These are phyloP conservation scores for Xiphias gladius DNA, from an alignment of 2,113 vertebrate genomes.

Conservation along the genomic window DNA sequence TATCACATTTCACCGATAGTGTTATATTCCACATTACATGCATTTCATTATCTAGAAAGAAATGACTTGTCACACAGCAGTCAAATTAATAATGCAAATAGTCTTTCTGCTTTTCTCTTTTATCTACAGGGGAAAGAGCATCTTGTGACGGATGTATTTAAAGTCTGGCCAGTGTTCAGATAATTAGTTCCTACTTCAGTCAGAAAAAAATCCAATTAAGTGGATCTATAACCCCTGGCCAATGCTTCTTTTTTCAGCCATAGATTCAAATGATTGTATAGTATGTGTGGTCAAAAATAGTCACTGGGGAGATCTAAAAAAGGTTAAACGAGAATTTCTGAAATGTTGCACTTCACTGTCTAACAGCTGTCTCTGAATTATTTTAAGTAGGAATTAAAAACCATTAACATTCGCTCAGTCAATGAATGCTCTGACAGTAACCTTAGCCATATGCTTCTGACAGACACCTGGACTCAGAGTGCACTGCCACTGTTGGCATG, in stretches of 20 bases:
- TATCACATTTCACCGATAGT: slow-evolving; percentile 37
- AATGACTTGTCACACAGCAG: slow-evolving; percentile 35
- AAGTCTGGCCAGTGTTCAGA: slow-evolving; percentile 58
- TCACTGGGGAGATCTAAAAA: slow-evolving; percentile 12
- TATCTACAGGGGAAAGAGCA: slow-evolving; percentile 17
- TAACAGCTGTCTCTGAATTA: background rate
- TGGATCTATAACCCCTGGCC: slow-evolving; percentile 61
- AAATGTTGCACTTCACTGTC: background rate
- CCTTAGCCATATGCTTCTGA: slow-evolving; percentile 11
- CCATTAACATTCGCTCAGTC: background rate
- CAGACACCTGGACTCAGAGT: slow-evolving; percentile 8
- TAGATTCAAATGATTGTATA: slow-evolving; percentile 7
- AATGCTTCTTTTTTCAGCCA: slow-evolving; percentile 41
- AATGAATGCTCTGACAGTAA: slow-evolving; percentile 9
- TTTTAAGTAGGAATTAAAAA: slow-evolving; percentile 23
- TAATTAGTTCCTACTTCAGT: slow-evolving; percentile 70
- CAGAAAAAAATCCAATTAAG: slow-evolving; percentile 71
- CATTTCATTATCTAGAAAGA: slow-evolving; percentile 47
- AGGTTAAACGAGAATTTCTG: slow-evolving; percentile 17
- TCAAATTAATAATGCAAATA: slow-evolving; percentile 55
- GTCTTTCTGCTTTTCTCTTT: slow-evolving; percentile 17
- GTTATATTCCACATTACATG: slow-evolving; percentile 32
- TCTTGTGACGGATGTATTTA: slow-evolving; percentile 59
- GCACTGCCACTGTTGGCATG: slow-evolving; percentile 8
- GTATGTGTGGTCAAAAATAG: slow-evolving; percentile 12